Evolutionary conservation across 2,797 vertebrate genomes (phyloP), one percentile per base, ranked within the genome.

Genomic region (Myripristis jacobus): DNA sequence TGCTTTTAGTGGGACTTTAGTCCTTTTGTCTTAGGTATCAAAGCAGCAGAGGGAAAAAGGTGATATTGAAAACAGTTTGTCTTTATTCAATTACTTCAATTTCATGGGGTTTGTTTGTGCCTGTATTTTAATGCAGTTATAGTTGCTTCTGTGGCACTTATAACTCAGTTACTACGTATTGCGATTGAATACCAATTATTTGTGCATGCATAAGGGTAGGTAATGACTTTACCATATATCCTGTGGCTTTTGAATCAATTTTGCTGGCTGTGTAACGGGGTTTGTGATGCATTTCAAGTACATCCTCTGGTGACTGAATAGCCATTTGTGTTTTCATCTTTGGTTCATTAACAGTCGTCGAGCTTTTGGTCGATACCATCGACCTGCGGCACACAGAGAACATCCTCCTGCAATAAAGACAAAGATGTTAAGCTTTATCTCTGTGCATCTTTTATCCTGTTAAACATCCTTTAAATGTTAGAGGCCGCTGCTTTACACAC

Each of bases 271-370:
- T 77, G 54, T 64, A 70, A 72, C 70, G 25, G 36, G 44, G 63
- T 77, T 80, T 72, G 77, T 66, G 81, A 71, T 84, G 80, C 80
- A 82, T 84, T 75, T 60, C 44, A 73, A 75, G 69, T 50, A 36
- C 66, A 78, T 77, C 60, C 79, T 76, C 46, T 47, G 29, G 60
- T 75, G 77, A 83, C 58, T 77, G 66, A 84, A 80, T 52, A 65
- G 70, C 55, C 56, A 85, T 84, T 87, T 89, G 79, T 86, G 75
- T 82, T 90, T 86, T 87, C 69, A 88, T 87, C 72, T 80, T 75
- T 82, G 76, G 51, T 83, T 87, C 81, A 85, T 89, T 88, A 83
- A 70, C 69, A 82, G 63, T 84, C 81, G 75, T 79, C 70, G 70
- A 56, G 76, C 58, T 75, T 73, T 64, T 57, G 25, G 54, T 86